These are phyloP conservation scores for Chunga burmeisteri DNA, from an alignment of 2,113 vertebrate genomes.

Conservation along the genomic window DNA sequence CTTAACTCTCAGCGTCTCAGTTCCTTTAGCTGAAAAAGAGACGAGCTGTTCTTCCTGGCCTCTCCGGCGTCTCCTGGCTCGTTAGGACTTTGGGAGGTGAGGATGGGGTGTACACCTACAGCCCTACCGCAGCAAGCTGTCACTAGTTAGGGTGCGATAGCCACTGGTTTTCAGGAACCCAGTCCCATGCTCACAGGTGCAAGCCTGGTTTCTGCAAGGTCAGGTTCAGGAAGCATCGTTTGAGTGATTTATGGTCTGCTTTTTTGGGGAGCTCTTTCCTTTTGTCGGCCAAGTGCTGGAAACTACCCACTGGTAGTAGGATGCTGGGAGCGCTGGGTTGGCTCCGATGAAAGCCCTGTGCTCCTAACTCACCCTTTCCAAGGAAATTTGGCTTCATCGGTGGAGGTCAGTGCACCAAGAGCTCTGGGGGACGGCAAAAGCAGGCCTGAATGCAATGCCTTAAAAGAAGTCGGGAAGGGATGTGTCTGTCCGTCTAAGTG, in stretches of 20 bases:
- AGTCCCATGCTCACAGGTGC: not conserved
- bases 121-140: not conserved
- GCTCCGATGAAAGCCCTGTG: not conserved
- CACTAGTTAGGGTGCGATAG: rapidly evolving
- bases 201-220: not conserved
- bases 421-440: not conserved
- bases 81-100: not conserved
- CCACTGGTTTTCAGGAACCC: not conserved
- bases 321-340: not conserved
- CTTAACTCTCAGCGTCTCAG: not conserved
- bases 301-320: not conserved
- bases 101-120: not conserved
- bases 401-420: not conserved
- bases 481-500: not conserved
- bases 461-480: not conserved
- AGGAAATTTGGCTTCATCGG: not conserved
- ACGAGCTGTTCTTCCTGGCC: not conserved
- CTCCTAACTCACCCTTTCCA: not conserved
- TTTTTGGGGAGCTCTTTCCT: not conserved
- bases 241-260: not conserved
- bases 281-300: not conserved
- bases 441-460: not conserved
- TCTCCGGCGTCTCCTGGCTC: not conserved
- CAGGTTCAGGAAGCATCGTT: not conserved
- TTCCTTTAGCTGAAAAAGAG: not conserved